Base-by-base conservation (phyloP, 2,888 invertebrate species). In the Prenolepis imparis region DNA sequence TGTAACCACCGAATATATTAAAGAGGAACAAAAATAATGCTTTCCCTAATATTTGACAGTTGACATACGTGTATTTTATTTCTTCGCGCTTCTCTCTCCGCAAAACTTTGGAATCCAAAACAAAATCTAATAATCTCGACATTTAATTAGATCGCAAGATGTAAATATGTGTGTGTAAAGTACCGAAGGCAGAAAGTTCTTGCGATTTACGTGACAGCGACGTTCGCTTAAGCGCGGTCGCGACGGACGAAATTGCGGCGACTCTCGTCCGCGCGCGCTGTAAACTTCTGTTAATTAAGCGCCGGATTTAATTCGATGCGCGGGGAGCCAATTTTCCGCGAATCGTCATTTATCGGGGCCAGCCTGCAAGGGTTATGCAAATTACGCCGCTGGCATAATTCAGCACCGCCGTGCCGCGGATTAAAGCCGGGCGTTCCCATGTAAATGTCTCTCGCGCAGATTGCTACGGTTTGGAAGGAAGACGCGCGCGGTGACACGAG, bases 291-390 rank as follows among this genome's bases (percentile, higher is more conserved):
- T 90, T 90, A 91, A 91, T 91, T 90, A 91, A 91, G 88, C 87
- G 84, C 85, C 83, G 90, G 87, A 89, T 90, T 88, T 86, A 86
- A 90, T 90, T 87, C 86, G 57, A 21, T 32, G 57, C 44, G 59
- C 59, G 59, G 68, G 59, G 66, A 87, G 90, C 88, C 90, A 92
- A 92, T 92, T 93, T 92, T 92, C 89, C 91, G 88, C 88, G 92
- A 92, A 93, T 92, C 92, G 92, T 92, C 93, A 92, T 93, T 93
- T 92, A 93, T 92, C 92, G 93, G 86, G 83, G 84, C 86, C 72
- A 85, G 88, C 86, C 88, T 81, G 89, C 88, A 87, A 90, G 90
- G 91, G 92, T 92, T 93, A 93, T 93, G 93, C 93, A 93, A 93
- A 93, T 93, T 84, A 77, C 28, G 88, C 86, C 88, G 86, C 87